These are phyloP conservation scores for Allophyes oxyacanthae DNA, from an alignment of 2,888 invertebrate species.

Conservation along the genomic window DNA sequence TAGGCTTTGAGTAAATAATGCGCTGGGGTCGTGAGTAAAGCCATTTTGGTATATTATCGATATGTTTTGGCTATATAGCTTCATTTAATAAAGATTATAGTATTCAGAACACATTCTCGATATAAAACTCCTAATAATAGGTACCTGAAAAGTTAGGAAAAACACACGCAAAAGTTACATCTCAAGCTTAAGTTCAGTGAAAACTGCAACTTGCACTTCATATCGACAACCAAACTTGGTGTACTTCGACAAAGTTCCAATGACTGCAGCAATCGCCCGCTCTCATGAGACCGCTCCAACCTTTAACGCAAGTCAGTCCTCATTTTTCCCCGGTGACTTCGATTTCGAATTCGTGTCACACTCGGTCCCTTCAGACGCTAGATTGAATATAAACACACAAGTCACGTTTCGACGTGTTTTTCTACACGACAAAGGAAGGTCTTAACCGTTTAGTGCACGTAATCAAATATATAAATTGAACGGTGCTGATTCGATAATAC, in stretches of 20 bases:
- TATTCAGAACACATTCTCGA: too few species aligned
- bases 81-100: too few species aligned
- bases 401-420: conserved; percentile 70
- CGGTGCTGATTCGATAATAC: conserved; percentile 56
- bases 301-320: conserved; percentile 54
- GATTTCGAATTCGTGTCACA: conserved; percentile 62
- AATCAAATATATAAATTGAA: conserved; percentile 68
- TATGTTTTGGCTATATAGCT: too few species aligned
- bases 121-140: too few species aligned
- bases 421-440: conserved; percentile 62
- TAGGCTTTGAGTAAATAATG: conserved; percentile 19
- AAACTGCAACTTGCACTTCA: not conserved
- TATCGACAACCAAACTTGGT: conserved; percentile 19
- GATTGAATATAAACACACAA: conserved; percentile 74
- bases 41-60: not conserved
- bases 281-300: conserved; percentile 26
- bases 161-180: too few species aligned
- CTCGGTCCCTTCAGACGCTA: conserved; percentile 60
- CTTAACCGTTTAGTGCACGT: conserved; percentile 62
- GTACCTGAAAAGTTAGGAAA: too few species aligned
- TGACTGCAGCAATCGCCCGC: conserved; percentile 32
- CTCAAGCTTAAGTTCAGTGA: not conserved
- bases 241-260: conserved; percentile 30
- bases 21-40: not conserved
- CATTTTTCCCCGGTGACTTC: conserved; percentile 49